Conservation (phyloP, 2,113 vertebrate genomes). For the Eublepharis macularius region DNA sequence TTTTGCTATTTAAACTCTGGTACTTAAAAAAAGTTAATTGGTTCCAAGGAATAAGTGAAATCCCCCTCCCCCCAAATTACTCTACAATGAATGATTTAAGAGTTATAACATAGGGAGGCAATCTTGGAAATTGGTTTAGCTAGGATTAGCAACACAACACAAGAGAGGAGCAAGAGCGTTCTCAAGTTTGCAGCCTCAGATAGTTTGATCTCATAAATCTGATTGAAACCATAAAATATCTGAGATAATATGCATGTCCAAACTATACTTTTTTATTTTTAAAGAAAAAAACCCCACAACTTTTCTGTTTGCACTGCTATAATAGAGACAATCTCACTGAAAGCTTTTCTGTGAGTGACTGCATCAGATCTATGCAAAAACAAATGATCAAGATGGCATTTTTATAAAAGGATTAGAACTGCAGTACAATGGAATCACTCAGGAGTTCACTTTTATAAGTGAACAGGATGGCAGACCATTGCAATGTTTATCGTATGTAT, state of each 20-base stretch:
- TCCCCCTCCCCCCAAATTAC: background rate
- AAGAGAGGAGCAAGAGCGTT: background rate
- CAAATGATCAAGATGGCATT: too few relatives aligned
- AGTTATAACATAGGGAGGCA: background rate
- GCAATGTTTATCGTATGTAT: too few relatives aligned
- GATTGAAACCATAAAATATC: background rate
- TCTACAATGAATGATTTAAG: background rate
- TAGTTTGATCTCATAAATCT: background rate
- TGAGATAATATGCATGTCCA: too few relatives aligned
- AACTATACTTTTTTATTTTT: too few relatives aligned
- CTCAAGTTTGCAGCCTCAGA: background rate
- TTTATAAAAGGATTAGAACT: too few relatives aligned
- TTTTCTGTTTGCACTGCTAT: background rate
- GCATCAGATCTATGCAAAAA: accelerated
- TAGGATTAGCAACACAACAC: background rate
- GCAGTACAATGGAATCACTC: too few relatives aligned
- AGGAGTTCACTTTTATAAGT: too few relatives aligned
- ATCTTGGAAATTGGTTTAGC: background rate
- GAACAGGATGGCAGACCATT: too few relatives aligned
- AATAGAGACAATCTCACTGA: background rate
- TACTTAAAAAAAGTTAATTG: background rate
- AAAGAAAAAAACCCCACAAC: background rate
- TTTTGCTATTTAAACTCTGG: background rate
- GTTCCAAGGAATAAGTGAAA: background rate
- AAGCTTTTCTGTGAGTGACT: accelerated